Evolutionary conservation across 1,140 invertebrate genomes (phyloP).

Genomic region (Magallana angulata): DNA sequence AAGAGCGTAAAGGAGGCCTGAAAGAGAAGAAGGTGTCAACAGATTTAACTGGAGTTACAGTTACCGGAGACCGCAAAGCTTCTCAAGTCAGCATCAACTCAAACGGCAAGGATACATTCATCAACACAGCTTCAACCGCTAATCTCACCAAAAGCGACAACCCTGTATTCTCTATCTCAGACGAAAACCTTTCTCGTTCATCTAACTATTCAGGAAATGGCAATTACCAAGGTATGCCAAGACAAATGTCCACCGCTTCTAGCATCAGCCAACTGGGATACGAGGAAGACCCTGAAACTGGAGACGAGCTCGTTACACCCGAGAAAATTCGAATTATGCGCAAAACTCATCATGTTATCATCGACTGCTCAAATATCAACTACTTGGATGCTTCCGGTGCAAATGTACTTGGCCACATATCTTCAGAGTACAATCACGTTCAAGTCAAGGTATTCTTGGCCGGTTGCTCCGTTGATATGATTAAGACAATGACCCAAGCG

Average conservation of each 20-base stretch:
- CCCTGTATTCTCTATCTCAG: slow-evolving; percentile 57
- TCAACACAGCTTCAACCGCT: slow-evolving; percentile 27
- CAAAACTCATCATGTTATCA: slow-evolving; percentile 75
- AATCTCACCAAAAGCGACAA: slow-evolving; percentile 61
- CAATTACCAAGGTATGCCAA: slow-evolving; percentile 30
- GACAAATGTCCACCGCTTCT: slow-evolving; percentile 56
- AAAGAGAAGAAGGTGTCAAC: slow-evolving; percentile 43
- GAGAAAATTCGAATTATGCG: slow-evolving; percentile 69
- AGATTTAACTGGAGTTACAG: slow-evolving; percentile 41
- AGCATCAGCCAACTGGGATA: slow-evolving; percentile 63
- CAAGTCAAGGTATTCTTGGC: slow-evolving; percentile 73
- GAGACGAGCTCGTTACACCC: slow-evolving; percentile 69
- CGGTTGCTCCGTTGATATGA: slow-evolving; percentile 66
- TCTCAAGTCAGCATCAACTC: slow-evolving; percentile 49
- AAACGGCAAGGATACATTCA: slow-evolving; percentile 34
- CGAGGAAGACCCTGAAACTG: slow-evolving; percentile 73
- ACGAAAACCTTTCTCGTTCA: slow-evolving; percentile 49
- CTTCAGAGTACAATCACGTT: slow-evolving; percentile 71
- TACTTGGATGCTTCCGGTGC: slow-evolving; percentile 80
- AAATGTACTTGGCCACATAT: slow-evolving; percentile 77
- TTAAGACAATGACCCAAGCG: slow-evolving; percentile 69
- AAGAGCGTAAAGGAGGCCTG: slow-evolving; percentile 60
- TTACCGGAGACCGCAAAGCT: slow-evolving; percentile 40
- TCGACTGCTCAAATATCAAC: slow-evolving; percentile 78
- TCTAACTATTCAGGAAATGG: slow-evolving; percentile 18